phyloP scores from a whole-genome alignment of 1,140 invertebrate genomes.

The Diabrotica undecimpunctata region DNA sequence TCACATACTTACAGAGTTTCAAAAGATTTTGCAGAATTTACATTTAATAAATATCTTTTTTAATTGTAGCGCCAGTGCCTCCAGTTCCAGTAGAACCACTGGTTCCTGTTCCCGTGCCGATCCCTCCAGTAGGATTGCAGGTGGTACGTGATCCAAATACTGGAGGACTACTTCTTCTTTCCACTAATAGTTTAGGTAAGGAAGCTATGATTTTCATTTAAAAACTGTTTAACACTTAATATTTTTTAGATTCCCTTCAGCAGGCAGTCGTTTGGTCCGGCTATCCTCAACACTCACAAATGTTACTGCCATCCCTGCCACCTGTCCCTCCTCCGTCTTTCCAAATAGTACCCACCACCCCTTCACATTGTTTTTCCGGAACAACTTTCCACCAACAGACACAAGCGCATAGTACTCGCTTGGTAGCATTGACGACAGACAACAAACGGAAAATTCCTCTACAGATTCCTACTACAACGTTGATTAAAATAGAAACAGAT shows the following conservation, averaged over 20 bases:
- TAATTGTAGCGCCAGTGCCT: conserved; percentile 46
- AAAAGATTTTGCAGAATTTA: too few relatives aligned
- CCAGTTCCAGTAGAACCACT: conserved; percentile 66
- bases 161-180: conserved; percentile 74
- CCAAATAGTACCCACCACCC: conserved; percentile 58
- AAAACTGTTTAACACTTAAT: not conserved
- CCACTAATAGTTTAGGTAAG: conserved; percentile 60
- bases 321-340: conserved; percentile 58
- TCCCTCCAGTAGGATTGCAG: conserved; percentile 69
- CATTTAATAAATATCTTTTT: too few relatives aligned
- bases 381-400: conserved; percentile 56
- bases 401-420: conserved; percentile 56
- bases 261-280: conserved; percentile 72
- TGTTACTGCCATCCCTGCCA: conserved; percentile 53
- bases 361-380: conserved; percentile 49
- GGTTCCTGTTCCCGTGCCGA: conserved; percentile 62
- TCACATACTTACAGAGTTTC: too few relatives aligned
- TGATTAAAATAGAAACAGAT: conserved; percentile 65
- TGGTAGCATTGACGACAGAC: conserved; percentile 56
- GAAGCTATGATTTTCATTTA: conserved; percentile 3
- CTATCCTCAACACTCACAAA: conserved; percentile 57
- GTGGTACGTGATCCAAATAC: conserved; percentile 77
- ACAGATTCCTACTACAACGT: conserved; percentile 54
- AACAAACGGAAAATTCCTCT: conserved; percentile 59
- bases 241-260: conserved; percentile 64